Evolutionary conservation across 2,888 invertebrate species (phyloP), one percentile per base, ranked within the genome.

Genomic region (Drosophila anceps): DNA sequence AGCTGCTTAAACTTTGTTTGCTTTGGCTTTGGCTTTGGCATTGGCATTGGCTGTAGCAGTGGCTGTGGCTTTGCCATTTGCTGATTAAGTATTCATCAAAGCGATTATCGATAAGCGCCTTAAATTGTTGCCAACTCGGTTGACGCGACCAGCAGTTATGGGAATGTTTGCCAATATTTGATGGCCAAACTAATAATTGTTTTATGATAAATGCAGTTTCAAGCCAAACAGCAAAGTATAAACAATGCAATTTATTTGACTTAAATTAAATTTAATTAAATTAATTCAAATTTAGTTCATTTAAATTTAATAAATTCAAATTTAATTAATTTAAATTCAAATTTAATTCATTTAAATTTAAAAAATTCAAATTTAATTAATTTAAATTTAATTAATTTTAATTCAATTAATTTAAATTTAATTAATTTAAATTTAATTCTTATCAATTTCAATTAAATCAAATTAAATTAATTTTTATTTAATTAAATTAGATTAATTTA

Each of bases 71-170:
- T 31, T 43, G 58, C 68, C 61, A 62, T 44, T 50, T 50, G 50
- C 31, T 24, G 20, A 54, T 48, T 15, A 64, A 67, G 15, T 33
- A 69, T 55, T 62, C 46, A 62, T 61, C 39, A 29, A 33, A 29
- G n/a, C 44, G 54, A 46, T 66, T 75, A 76, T 64, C 55, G 57
- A 66, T 63, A 70, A 70, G 53, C 75, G 57, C 51, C 41, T 75
- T 63, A 57, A 55, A 57, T 44, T 63, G 51, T 53, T 64, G 31
- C 20, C 44, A 44, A 35, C 37, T 33, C 7, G 8, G 10, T 6
- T 33, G 54, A 12, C 39, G 10, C n/a, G 10, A 7, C 18, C 1
- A 44, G 9, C 35, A 33, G 24, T 53, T 35, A 24, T 20, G 4
- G 29, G 15, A 33, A 31, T 53, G 31, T 6, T 18, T 6, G 29